Conservation (phyloP, 2,797 vertebrate species). For the Brachymystax lenok region DNA sequence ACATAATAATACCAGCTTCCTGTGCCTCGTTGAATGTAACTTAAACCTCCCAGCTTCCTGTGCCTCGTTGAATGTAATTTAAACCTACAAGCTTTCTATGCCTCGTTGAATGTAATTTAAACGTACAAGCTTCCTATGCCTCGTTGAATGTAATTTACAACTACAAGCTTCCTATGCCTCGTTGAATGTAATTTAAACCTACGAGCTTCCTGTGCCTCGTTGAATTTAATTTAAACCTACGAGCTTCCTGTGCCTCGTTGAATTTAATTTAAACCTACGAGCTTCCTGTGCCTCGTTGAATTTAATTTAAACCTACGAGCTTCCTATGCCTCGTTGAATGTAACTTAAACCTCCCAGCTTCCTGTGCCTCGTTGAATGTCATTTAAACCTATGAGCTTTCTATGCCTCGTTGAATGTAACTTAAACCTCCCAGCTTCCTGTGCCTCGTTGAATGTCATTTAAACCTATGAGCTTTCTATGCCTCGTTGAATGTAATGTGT, state of each 20-base stretch:
- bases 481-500: constrained; percentile 9
- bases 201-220: too few relatives aligned
- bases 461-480: not conserved
- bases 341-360: constrained; percentile 5
- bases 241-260: not conserved
- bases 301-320: constrained; percentile 11
- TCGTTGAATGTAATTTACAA: constrained; percentile 23
- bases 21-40: not conserved
- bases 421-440: constrained; percentile 2
- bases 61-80: constrained; percentile 12
- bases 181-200: constrained; percentile 24
- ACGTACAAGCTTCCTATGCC: not conserved
- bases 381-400: constrained; percentile 2
- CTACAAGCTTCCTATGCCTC: too few relatives aligned
- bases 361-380: constrained; percentile 5
- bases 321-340: not conserved
- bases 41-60: too few relatives aligned
- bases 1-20: not conserved
- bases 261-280: constrained; percentile 15
- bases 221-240: constrained; percentile 23
- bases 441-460: constrained; percentile 14
- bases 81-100: not conserved
- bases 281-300: not conserved
- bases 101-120: constrained; percentile 20
- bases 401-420: constrained; percentile 6